Evolutionary conservation across 2,113 vertebrate species (phyloP).

Genomic region (Podilymbus podiceps): DNA sequence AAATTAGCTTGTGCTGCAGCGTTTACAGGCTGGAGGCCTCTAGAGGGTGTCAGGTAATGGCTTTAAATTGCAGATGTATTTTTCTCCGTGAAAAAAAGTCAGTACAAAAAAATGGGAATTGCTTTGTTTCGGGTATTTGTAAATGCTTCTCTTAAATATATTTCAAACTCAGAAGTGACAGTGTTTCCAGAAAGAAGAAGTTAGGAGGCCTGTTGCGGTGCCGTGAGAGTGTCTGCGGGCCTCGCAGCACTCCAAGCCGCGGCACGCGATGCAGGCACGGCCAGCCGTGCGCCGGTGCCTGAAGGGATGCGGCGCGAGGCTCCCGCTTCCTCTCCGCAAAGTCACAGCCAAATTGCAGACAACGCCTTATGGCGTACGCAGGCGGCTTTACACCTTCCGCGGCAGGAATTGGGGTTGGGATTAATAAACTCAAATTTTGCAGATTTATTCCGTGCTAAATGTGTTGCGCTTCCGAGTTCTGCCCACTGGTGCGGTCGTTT

Average conservation of each 20-base stretch:
- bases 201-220: neutral
- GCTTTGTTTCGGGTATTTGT: neutral
- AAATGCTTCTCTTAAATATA: neutral
- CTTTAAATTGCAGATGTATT: neutral
- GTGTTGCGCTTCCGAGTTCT: neutral
- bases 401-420: neutral
- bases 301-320: rapidly evolving
- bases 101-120: neutral
- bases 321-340: rapidly evolving
- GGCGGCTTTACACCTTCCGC: neutral
- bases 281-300: neutral
- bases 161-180: neutral
- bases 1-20: neutral
- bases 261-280: rapidly evolving
- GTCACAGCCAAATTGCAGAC: rapidly evolving
- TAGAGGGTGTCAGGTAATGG: neutral
- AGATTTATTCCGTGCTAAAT: neutral
- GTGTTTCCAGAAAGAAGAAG: neutral
- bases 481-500: rapidly evolving
- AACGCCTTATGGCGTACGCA: rapidly evolving
- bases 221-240: rapidly evolving
- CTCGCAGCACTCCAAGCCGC: neutral
- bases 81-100: neutral
- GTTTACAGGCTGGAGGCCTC: neutral
- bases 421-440: neutral